Base-by-base conservation (phyloP, 2,888 invertebrate species). In the Pilophorus perplexus region DNA sequence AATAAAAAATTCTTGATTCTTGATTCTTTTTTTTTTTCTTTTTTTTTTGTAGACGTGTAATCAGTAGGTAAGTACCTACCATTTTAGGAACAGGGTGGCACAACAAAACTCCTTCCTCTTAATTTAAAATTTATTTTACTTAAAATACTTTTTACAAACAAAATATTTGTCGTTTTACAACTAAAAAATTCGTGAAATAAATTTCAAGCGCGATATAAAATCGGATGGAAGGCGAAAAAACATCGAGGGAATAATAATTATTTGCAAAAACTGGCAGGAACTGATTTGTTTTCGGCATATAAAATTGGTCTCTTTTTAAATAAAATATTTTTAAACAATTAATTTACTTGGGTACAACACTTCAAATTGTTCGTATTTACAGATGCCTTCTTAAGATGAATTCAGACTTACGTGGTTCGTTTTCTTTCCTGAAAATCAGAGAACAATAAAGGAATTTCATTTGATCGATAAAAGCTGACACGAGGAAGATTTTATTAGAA, bases 141-240 rank as follows among this genome's bases (percentile, higher is more conserved):
- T 62, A 62, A 28, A 55, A 62, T 62, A 62, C 62, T 62, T 62
- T 62, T 46, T 62, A 62, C 62, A 62, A 48, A 42, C 59, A 42
- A 25, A 59, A 44, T n/a, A 42, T n/a, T 55, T 38, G 20, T 12
- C 38, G 55, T 28, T 28, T 27, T 46, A 62, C 25, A 62, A 48
- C 62, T 28, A 62, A 23, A 28, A n/a, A 48, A 62, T 62, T 62
- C 62, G 33, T 38, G 28, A 48, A 62, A 46, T 33, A 46, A 59
- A 42, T 59, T 42, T 59, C 1, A 18, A 42, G 42, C 40, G 59
- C 59, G 42, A 46, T 62, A 62, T 12, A 62, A 62, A 62, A 33
- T 62, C 44, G 62, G 28, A 44, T 27, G 27, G 40, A 18, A 22
- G 37, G 27, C 20, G 59, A 44, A 23, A 46, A 14, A 62, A 28